Base-by-base conservation (phyloP, 2,888 invertebrate species). In the Eristalinus sepulchralis region DNA sequence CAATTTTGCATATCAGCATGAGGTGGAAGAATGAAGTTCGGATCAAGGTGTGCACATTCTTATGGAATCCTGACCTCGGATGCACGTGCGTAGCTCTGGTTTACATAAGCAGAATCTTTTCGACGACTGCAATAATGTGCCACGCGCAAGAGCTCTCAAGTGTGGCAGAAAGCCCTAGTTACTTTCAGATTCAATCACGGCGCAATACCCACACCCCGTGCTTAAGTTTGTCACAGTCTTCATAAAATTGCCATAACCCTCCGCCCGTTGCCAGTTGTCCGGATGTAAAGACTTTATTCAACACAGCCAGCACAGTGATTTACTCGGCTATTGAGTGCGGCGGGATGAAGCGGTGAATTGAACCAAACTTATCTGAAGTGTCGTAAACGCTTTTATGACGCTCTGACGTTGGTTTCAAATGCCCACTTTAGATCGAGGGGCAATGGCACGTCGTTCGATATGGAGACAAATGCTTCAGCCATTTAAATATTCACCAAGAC, bases 401-500 rank as follows among this genome's bases (percentile, higher is more conserved):
- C 17, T 47, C 8, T 47, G 47, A 17, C 17, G 17, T 8, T 47
- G 17, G 47, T 47, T 47, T 17, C 47, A 8, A 47, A 47, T 47
- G 47, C 47, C 47, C 47, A 17, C 47, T 47, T 47, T 8, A 17
- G 47, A 47, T n/a, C 17, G 47, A 47, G 17, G 8, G 47, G 5
- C 47, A 47, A 27, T 9, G n/a, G 17, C 17, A 8, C 8, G 6
- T 17, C 47, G 17, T 47, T 17, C 8, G 17, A 5, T 27, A 5
- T 17, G 47, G 8, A 8, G 47, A n/a, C 11, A 5, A 22, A 27
- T 27, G 47, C 11, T 27, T 13, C 66, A 31, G 11, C 34, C 53
- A 67, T 53, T 67, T 53, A 67, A 20, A 53, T 53, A 67, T 31
- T 67, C 31, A 67, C 20, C 31, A 17, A 47, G 24, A 20, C 20